Evolutionary conservation across 2,797 vertebrate genomes (phyloP).

Genomic region (Lepus oiostolus): DNA sequence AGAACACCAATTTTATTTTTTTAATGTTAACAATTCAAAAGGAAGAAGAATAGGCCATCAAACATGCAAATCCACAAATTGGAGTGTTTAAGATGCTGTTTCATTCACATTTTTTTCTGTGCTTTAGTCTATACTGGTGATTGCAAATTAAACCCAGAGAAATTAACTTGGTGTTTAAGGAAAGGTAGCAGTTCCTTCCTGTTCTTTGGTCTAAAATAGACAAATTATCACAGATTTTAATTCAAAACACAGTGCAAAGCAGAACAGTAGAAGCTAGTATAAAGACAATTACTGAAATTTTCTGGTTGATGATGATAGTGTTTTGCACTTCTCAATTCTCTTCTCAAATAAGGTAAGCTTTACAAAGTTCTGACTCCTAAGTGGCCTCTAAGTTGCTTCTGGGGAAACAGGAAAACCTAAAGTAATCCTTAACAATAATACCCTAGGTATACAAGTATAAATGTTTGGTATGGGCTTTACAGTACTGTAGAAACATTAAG

Average conservation of each 20-base stretch:
- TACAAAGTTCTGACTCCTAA: constrained; percentile 30
- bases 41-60: not conserved
- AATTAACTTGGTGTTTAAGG: constrained; percentile 56
- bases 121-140: not conserved
- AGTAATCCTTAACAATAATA: constrained; percentile 49
- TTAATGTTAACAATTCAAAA: constrained; percentile 42
- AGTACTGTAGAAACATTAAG: constrained; percentile 22
- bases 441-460: not conserved
- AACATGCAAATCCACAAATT: constrained; percentile 32
- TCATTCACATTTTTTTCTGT: constrained; percentile 49
- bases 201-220: not conserved
- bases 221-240: constrained; percentile 59
- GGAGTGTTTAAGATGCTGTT: constrained; percentile 16
- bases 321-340: constrained; percentile 44
- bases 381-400: constrained; percentile 1
- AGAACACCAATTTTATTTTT: constrained; percentile 40
- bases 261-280: not conserved
- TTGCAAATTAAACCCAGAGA: constrained; percentile 19
- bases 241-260: constrained; percentile 50
- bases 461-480: not conserved
- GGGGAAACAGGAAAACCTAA: constrained; percentile 42
- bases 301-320: not conserved
- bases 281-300: not conserved
- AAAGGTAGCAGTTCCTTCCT: not conserved
- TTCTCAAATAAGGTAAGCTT: constrained; percentile 59